Conservation (phyloP, 2,888 invertebrate genomes). For the Tiliacea citrago region DNA sequence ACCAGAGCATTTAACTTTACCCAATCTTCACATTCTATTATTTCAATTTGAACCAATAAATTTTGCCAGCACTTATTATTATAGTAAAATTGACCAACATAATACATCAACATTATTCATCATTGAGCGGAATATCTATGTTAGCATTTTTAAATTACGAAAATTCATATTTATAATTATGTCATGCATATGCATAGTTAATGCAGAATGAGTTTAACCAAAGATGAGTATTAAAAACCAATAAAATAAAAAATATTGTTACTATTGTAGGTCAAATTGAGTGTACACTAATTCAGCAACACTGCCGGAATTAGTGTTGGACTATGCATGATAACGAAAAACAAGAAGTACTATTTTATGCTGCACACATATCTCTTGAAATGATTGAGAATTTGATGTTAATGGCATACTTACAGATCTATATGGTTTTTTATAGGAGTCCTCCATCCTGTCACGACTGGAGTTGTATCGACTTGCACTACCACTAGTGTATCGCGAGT, state of each 20-base stretch:
- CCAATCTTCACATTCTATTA: neutral
- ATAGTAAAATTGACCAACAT: no score
- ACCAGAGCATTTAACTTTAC: no score
- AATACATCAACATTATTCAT: no score
- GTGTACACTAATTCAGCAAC: no score
- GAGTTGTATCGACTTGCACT: slow-evolving; percentile 82
- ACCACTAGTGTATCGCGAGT: slow-evolving; percentile 83
- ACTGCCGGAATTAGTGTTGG: no score
- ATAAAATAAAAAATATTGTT: neutral
- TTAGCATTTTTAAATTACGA: no score
- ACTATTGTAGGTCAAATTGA: no score
- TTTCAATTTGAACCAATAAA: neutral
- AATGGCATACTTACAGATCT: slow-evolving; percentile 81
- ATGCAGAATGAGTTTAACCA: neutral
- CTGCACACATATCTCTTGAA: neutral
- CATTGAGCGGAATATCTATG: no score
- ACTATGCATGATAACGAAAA: neutral
- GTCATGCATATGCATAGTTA: neutral
- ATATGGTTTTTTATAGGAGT: slow-evolving; percentile 87
- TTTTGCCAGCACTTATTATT: neutral
- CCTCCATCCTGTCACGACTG: slow-evolving; percentile 84
- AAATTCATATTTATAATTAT: no score
- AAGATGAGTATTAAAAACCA: neutral
- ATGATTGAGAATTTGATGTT: neutral
- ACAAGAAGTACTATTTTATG: neutral